Base-by-base conservation (phyloP, 2,888 invertebrate species). In the Oxyscelio sp. region DNA sequence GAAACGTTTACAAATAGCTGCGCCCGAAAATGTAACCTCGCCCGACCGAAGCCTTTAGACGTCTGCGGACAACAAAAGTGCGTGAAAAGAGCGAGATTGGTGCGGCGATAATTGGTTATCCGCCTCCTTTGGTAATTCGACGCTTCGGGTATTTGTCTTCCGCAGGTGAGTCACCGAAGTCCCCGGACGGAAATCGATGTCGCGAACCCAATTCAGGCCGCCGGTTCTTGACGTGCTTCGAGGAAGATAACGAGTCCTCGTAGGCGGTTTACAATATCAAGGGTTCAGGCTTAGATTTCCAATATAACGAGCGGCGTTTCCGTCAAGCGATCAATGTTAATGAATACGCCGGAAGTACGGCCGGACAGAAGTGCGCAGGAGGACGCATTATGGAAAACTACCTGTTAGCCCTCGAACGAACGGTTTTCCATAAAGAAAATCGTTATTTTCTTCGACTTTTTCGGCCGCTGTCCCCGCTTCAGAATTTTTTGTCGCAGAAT, bases 171-270 rank as follows among this genome's bases (percentile, higher is more conserved):
- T 78, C 70, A 84, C 75, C 66, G 54, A 58, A 70, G 75, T 70
- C 40, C 27, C 21, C 22, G 58, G 27, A 27, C 73, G 71, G 75
- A 65, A 82, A 75, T 85, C 83, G 73, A 79, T 79, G 73, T 84
- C 70, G 77, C 82, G 74, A 66, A 66, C 84, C 79, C 82, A 79
- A 84, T 85, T 84, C 58, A 48, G 24, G 24, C 9, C 31, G 34
- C 17, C 38, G 58, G 71, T 48, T 71, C 65, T 79, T 79, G 80
- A 73, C 80, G 73, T 80, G 80, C 80, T 73, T 80, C 80, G 27
- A 45, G 50, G 21, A 63, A 70, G 79, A 63, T 79, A 79, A 70
- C 75, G 78, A 34, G 15, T 22, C 65, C 71, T 56, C 73, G 66
- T 80, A 52, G 78, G 68, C 70, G 78, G 78, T 78, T 70, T 78